phyloP scores from a whole-genome alignment of 2,113 vertebrate genomes.

The Taurulus bubalis region DNA sequence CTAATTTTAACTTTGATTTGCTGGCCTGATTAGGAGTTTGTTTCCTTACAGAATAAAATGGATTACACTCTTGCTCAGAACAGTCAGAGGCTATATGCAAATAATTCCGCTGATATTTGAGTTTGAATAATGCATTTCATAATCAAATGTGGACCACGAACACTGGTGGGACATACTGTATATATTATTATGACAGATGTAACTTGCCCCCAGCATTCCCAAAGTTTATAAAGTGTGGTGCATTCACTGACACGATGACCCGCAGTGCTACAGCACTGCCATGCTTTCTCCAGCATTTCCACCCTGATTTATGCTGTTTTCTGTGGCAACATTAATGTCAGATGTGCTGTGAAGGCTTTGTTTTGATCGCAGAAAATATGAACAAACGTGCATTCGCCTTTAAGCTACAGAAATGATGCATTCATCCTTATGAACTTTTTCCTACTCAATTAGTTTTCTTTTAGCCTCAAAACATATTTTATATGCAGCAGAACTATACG shows the following conservation, averaged over 20 bases:
- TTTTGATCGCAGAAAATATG: conserved; percentile 28
- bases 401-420: conserved; percentile 24
- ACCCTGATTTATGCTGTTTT: conserved; percentile 41
- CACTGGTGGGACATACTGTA: conserved; percentile 57
- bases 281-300: neutral
- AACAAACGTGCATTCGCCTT: conserved; percentile 7
- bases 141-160: conserved; percentile 68
- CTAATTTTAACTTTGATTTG: conserved; percentile 35
- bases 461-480: conserved; percentile 25
- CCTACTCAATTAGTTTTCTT: conserved; percentile 12
- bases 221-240: conserved; percentile 51
- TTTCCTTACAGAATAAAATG: conserved; percentile 24
- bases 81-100: conserved; percentile 54
- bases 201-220: conserved; percentile 53
- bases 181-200: conserved; percentile 67
- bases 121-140: conserved; percentile 75
- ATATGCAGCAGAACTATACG: conserved; percentile 22
- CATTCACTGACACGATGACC: conserved; percentile 34
- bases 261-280: conserved; percentile 10
- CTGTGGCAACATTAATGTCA: conserved; percentile 15
- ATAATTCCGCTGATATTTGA: conserved; percentile 64
- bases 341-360: conserved; percentile 11
- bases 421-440: conserved; percentile 22
- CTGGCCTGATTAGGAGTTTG: conserved; percentile 50
- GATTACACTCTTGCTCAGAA: conserved; percentile 35